A percentile compares a stretch with the other conserved stretches of the same genome.
Conservation (phyloP, 2,113 vertebrate genomes). For the Macrotis lagotis region DNA sequence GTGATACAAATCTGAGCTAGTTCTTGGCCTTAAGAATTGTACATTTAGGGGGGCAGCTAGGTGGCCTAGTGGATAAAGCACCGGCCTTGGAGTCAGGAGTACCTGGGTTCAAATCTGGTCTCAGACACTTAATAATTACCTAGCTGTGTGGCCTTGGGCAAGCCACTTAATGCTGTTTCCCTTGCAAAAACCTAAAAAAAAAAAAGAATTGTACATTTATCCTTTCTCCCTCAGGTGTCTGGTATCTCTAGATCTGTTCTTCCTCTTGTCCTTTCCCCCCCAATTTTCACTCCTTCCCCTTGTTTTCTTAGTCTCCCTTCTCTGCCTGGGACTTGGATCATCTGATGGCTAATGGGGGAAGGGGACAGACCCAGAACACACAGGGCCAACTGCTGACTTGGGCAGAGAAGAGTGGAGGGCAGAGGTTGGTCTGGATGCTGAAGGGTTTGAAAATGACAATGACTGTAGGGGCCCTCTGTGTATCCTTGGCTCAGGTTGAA, state of each 20-base stretch:
- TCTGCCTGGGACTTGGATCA: background rate
- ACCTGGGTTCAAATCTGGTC: no score
- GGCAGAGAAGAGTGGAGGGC: background rate
- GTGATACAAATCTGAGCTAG: background rate
- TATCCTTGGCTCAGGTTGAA: background rate
- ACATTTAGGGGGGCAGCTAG: no score
- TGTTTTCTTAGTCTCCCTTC: background rate
- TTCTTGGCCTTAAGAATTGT: background rate
- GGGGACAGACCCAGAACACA: background rate
- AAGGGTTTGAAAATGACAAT: background rate
- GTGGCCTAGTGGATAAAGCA: no score
- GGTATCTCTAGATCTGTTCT: background rate
- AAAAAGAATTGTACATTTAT: background rate
- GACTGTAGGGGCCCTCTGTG: background rate
- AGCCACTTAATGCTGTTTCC: no score
- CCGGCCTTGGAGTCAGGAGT: no score
- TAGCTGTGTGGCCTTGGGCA: no score
- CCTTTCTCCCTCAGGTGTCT: background rate
- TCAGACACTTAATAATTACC: no score
- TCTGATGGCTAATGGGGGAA: background rate
- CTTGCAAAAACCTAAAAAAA: no score
- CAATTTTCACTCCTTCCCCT: background rate
- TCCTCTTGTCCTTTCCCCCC: background rate
- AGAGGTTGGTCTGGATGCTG: background rate
- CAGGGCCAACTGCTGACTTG: background rate